These are phyloP conservation scores for Pachyseris speciosa DNA, from an alignment of 64 coral and sea anemone genomes.

Conservation along the genomic window DNA sequence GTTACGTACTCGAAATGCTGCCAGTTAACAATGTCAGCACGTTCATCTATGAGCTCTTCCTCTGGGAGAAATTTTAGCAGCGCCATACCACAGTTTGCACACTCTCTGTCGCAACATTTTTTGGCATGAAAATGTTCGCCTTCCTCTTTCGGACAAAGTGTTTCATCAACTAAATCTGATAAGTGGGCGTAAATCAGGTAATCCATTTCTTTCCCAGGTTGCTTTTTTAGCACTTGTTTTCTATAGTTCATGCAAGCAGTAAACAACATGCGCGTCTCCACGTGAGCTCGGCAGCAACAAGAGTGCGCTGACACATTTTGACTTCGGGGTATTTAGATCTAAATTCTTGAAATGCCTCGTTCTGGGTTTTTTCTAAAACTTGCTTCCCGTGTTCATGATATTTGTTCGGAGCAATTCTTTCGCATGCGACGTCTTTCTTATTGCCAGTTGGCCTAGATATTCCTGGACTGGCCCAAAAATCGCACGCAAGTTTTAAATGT, in stretches of 20 bases:
- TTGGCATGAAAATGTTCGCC: neutral
- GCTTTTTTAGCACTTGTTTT: neutral
- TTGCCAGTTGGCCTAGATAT: slow-evolving; percentile 48
- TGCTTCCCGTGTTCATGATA: slow-evolving; percentile 3
- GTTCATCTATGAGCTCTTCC: neutral
- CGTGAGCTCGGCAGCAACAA: neutral
- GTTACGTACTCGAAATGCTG: neutral
- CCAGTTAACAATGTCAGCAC: neutral
- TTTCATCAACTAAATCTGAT: neutral
- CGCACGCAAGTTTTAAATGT: neutral
- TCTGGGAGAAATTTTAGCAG: slow-evolving; percentile 1
- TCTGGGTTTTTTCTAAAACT: slow-evolving; percentile 16
- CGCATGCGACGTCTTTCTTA: neutral
- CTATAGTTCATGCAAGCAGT: neutral
- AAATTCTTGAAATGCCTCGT: slow-evolving; percentile 14
- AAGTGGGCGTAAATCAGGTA: neutral
- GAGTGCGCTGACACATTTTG: neutral
- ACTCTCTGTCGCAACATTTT: neutral
- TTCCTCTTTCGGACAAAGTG: neutral
- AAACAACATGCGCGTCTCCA: neutral
- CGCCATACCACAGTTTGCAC: slow-evolving; percentile 19
- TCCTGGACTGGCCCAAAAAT: slow-evolving; percentile 19
- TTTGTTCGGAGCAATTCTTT: neutral
- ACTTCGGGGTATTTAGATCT: neutral
- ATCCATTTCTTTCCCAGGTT: neutral